Evolutionary conservation across 2,113 vertebrate species (phyloP), one percentile per base, ranked within the genome.

Genomic region (Thymallus thymallus): DNA sequence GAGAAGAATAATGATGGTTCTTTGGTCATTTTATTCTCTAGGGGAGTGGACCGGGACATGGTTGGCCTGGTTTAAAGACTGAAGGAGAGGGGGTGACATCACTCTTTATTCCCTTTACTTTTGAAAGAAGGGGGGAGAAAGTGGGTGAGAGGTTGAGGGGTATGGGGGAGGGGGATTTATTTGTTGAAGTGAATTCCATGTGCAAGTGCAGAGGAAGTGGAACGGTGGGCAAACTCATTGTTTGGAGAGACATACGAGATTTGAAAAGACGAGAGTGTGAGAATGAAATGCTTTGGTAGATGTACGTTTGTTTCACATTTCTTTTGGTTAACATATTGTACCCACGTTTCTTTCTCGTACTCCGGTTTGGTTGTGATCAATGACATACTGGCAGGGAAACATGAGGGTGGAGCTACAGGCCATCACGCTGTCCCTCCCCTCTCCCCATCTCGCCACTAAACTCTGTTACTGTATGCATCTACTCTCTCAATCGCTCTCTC

Each of bases 131-230:
- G 70, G 73, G 72, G 69, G 60, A 51, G 79, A 80, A 89, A 92
- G 84, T 92, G 86, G 92, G 92, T 91, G 88, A 92, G 85, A 92
- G 92, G 90, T 93, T 82, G 82, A 74, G 81, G 77, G 80, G 60
- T 71, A 56, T 71, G 69, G 1, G 16, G 69, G 78, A 69, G 73
- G 72, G 55, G 71, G 74, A 75, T 63, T 77, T 69, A 80, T 81
- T 74, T 71, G 77, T 30, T 64, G 79, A 74, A 45, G 69, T 76
- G 23, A 75, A 84, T 79, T 83, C 74, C 35, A 71, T 56, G 66
- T 51, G 13, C 5, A 5, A 71, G 24, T 58, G 32, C 35, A 41
- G 56, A 72, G 56, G 67, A 51, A 84, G 76, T 32, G 51, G 7
- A 2, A 6, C 13, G 26, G 24, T 14, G 14, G 62, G 12, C 14